Percentiles rank a stretch among this genome's conserved stretches.
Conservation (phyloP, 2,888 invertebrate species). For the Rapana venosa region DNA sequence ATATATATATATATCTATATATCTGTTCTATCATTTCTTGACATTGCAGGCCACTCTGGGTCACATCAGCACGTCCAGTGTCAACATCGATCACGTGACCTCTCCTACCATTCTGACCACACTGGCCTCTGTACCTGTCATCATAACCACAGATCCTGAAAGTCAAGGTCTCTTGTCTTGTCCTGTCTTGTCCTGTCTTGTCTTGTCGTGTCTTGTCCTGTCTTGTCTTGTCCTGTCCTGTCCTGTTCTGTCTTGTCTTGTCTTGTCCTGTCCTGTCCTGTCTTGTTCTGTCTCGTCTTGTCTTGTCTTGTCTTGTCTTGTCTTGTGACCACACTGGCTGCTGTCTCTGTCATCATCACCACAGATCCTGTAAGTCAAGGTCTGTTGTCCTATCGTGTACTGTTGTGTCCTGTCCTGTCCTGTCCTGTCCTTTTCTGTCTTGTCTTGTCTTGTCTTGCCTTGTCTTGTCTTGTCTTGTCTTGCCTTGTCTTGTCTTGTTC, state of each 20-base stretch:
- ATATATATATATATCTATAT: no score
- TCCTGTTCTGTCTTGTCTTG: neutral
- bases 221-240: neutral
- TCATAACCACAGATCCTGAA: neutral
- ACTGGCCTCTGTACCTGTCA: neutral
- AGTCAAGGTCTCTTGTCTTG: neutral
- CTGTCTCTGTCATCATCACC: no score
- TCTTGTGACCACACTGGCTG: no score
- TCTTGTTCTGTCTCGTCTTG: neutral
- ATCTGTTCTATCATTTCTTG: no score
- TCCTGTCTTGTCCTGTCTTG: slow-evolving; percentile 10
- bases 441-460: slow-evolving; percentile 18
- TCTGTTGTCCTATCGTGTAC: neutral
- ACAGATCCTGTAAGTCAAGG: no score
- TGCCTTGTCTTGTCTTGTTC: neutral
- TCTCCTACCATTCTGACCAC: neutral
- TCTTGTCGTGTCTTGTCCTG: neutral
- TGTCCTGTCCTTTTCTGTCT: neutral
- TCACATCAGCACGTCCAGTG: neutral
- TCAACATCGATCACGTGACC: neutral
- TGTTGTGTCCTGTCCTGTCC: neutral
- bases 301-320: neutral
- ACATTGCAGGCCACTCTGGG: neutral
- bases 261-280: neutral
- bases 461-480: slow-evolving; percentile 9